phyloP scores from a whole-genome alignment of 2,113 vertebrate genomes.

The Anoura caudifer region DNA sequence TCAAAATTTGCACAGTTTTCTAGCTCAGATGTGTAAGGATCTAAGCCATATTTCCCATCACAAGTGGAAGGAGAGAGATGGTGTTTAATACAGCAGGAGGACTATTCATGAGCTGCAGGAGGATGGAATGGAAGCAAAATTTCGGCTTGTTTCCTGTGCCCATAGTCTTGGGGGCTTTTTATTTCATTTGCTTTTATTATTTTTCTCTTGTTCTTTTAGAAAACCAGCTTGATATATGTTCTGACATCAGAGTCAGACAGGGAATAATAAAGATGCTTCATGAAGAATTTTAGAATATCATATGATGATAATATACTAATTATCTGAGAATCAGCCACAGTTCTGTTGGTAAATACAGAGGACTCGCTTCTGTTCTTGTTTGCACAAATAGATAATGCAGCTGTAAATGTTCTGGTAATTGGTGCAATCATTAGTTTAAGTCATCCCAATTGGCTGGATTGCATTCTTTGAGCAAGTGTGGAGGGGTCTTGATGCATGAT shows the following conservation, averaged over 20 bases:
- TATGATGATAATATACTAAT: constrained; percentile 8
- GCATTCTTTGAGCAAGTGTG: neutral
- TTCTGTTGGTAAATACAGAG: neutral
- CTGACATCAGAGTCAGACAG: neutral
- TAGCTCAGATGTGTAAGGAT: neutral
- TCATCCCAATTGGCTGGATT: neutral
- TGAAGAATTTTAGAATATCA: neutral
- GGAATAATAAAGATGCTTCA: constrained; percentile 15
- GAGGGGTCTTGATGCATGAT: neutral
- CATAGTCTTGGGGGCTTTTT: neutral
- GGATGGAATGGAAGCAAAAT: neutral
- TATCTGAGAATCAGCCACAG: neutral
- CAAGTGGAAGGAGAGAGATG: neutral
- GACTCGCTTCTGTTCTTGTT: neutral
- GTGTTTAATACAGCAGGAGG: neutral
- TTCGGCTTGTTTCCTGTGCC: neutral
- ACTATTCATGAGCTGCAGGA: neutral
- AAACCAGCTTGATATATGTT: constrained; percentile 19
- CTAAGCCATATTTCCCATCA: neutral
- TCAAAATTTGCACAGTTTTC: neutral
- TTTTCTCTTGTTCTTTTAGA: constrained; percentile 15
- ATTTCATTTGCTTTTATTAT: constrained; percentile 32
- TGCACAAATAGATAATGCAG: neutral
- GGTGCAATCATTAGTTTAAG: neutral
- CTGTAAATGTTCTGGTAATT: constrained; percentile 2